phyloP scores from a whole-genome alignment of 2,888 invertebrate species.

The Euzophera pinguis region DNA sequence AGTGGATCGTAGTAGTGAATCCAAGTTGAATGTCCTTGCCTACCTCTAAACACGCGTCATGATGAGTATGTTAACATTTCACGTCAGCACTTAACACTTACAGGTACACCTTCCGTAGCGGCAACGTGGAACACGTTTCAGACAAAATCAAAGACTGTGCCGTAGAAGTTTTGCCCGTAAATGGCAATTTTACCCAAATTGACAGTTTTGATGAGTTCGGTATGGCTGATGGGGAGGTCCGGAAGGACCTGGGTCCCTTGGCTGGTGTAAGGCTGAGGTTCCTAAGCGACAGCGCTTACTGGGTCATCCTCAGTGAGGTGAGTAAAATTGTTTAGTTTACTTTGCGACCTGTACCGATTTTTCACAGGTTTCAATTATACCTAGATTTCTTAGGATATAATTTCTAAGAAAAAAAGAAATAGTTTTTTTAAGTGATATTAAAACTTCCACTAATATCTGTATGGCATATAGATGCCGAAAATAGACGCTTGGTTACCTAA shows the following conservation, averaged over 20 bases:
- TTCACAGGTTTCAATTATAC: too few species aligned
- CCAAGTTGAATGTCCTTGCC: too few species aligned
- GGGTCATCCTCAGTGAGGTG: slow-evolving; percentile 96
- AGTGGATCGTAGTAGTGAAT: too few species aligned
- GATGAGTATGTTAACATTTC: background rate
- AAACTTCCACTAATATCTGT: too few species aligned
- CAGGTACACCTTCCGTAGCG: slow-evolving; percentile 91
- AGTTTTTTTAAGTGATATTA: too few species aligned
- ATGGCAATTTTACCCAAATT: slow-evolving; percentile 84
- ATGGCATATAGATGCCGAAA: too few species aligned
- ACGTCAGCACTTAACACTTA: slow-evolving; percentile 18
- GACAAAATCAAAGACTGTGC: slow-evolving; percentile 94
- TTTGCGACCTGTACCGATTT: too few species aligned
- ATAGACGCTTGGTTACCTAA: too few species aligned
- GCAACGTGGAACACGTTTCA: slow-evolving; percentile 92
- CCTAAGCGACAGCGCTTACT: slow-evolving; percentile 89
- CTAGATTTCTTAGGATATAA: too few species aligned
- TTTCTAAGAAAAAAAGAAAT: too few species aligned
- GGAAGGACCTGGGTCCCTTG: slow-evolving; percentile 84
- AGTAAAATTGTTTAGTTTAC: slow-evolving; percentile 25
- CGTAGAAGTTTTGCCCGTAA: slow-evolving; percentile 86
- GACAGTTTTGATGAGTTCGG: slow-evolving; percentile 91
- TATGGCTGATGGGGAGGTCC: slow-evolving; percentile 87
- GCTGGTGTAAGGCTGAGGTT: slow-evolving; percentile 87
- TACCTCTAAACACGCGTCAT: too few species aligned